Conservation (phyloP, 2,888 invertebrate species). For the Cybosia mesomella region DNA sequence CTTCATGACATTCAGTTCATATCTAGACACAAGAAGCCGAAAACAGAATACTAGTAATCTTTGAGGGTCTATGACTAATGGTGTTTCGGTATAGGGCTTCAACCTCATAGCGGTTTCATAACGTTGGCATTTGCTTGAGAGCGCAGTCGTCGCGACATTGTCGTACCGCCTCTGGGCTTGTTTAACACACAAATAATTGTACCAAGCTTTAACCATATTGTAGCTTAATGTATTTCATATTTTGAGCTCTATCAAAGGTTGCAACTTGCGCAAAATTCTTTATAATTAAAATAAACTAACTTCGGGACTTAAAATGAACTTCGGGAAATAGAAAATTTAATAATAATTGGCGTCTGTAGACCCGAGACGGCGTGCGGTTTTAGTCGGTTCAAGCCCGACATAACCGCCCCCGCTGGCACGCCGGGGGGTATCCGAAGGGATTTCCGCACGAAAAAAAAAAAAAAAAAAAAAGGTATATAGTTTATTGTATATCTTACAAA, state of each 20-base stretch:
- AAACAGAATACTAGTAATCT: constrained; percentile 40
- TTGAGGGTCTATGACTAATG: constrained; percentile 58
- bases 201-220: constrained; percentile 33
- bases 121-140: constrained; percentile 74
- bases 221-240: constrained; percentile 42
- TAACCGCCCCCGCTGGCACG: too few relatives aligned
- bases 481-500: too few relatives aligned
- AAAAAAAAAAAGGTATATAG: too few relatives aligned
- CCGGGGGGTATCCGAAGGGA: too few relatives aligned
- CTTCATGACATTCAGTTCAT: constrained; percentile 45
- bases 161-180: constrained; percentile 62
- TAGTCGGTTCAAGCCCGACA: too few relatives aligned
- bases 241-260: background rate
- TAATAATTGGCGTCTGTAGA: too few relatives aligned
- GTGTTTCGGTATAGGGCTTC: constrained; percentile 53
- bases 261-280: too few relatives aligned
- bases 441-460: too few relatives aligned
- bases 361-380: too few relatives aligned
- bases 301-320: too few relatives aligned
- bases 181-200: constrained; percentile 54
- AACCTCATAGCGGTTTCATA: constrained; percentile 69
- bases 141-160: constrained; percentile 63
- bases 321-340: too few relatives aligned
- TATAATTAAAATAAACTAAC: too few relatives aligned
- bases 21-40: constrained; percentile 33